These are phyloP conservation scores for Steinernema hermaphroditum DNA, from an alignment of 2,888 invertebrate species.

Conservation along the genomic window DNA sequence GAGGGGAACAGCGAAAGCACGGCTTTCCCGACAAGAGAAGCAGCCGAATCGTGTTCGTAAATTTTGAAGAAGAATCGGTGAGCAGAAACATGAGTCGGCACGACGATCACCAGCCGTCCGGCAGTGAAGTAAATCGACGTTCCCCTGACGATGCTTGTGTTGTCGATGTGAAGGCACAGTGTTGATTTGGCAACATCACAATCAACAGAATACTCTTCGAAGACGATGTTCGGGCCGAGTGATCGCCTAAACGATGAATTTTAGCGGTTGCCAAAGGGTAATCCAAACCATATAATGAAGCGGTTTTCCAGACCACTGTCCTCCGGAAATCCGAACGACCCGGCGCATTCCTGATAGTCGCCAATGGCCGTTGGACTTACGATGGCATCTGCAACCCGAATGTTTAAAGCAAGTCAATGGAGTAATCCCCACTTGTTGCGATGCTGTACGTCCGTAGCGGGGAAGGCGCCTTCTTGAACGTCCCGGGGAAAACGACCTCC, in stretches of 20 bases:
- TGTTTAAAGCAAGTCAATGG: background rate
- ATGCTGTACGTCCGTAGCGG: background rate
- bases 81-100: background rate
- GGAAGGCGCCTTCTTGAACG: background rate
- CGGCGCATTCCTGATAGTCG: background rate
- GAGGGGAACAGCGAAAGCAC: background rate
- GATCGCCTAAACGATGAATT: background rate
- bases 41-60: background rate
- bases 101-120: slow-evolving; percentile 1
- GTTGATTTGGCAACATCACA: background rate
- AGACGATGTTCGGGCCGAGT: background rate
- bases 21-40: background rate
- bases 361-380: background rate
- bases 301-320: background rate
- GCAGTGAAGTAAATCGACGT: background rate
- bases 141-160: background rate
- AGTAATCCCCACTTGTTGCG: background rate
- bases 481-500: background rate
- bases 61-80: background rate
- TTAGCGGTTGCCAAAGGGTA: too few species aligned
- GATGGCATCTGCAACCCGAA: background rate
- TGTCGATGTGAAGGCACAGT: background rate
- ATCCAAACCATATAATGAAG: background rate
- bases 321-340: background rate
- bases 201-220: slow-evolving; percentile 1